Evolutionary conservation across 2,888 invertebrate species (phyloP), one percentile per base, ranked within the genome.

Genomic region (Orthonevra nobilis): DNA sequence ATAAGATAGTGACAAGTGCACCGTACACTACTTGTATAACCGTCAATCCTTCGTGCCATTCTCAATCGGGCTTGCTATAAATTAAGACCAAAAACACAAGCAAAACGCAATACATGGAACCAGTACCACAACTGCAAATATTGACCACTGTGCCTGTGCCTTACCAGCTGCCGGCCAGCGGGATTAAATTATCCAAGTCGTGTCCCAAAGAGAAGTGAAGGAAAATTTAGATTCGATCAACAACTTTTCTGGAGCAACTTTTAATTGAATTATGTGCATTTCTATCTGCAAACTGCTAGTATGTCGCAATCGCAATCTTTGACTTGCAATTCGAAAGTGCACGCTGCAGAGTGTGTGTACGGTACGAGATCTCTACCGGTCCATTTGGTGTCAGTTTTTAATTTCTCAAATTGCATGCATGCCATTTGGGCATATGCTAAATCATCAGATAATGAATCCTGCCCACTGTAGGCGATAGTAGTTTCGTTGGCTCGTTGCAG

Each of bases 171-270:
- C 30, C 34, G 23, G n/a, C n/a, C n/a, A n/a, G n/a, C 10, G 23
- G 63, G 46, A 63, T 72, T 52, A 63, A 63, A 54, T 63, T 63
- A 66, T 44, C 58, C 10, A 48, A 58, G 32, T 60, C 66, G 23
- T 61, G 68, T 19, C 26, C 7, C 15, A 17, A 32, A 23, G 36
- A 38, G 40, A 26, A 19, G 23, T 30, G 10, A 17, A n/a, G 32
- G 12, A 50, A 64, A 48, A 75, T 77, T 72, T 42, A 73, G 73
- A 79, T 73, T 60, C 60, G 77, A 73, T 79, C 73, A 50, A n/a
- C n/a, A n/a, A 73, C 77, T 79, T 79, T 72, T 79, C 77, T 79
- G 46, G 77, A 79, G 60, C 72, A 79, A 79, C 72, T 79, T 72
- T 79, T 72, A 72, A 79, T 79, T 73, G 77, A 73, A 79, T 72